Conservation (phyloP, 2,113 vertebrate genomes). For the Ictidomys tridecemlineatus region DNA sequence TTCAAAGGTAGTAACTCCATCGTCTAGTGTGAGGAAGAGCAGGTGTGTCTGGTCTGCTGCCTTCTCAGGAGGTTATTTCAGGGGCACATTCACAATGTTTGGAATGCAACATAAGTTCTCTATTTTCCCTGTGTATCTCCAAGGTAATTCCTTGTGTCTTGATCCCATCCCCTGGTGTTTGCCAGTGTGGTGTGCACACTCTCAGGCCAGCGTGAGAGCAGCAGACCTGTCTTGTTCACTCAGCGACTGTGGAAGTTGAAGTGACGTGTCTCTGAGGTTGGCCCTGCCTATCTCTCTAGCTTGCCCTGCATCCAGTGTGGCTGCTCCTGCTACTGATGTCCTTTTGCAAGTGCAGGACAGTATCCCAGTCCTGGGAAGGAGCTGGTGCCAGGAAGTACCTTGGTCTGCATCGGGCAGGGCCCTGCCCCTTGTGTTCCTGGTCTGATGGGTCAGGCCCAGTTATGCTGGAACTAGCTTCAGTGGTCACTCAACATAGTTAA, state of each 20-base stretch:
- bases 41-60: too few relatives aligned
- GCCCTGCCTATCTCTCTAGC: too few relatives aligned
- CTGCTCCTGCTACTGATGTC: not conserved
- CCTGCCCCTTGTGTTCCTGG: accelerated
- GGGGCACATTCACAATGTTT: not conserved
- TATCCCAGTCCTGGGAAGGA: not conserved
- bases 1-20: too few relatives aligned
- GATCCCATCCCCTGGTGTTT: too few relatives aligned
- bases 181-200: not conserved
- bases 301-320: accelerated
- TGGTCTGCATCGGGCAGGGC: too few relatives aligned
- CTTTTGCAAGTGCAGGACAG: not conserved
- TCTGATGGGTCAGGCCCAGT: accelerated
- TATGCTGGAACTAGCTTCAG: not conserved
- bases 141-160: not conserved
- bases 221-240: not conserved
- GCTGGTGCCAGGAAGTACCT: not conserved
- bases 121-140: too few relatives aligned
- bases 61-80: not conserved
- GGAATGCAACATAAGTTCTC: not conserved
- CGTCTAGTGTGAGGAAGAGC: too few relatives aligned
- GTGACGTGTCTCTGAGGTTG: not conserved
- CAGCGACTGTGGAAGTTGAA: accelerated
- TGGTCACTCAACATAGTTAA: too few relatives aligned
- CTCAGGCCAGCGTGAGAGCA: not conserved